phyloP scores from a whole-genome alignment of 2,113 vertebrate species.

The Myrmecobius fasciatus region DNA sequence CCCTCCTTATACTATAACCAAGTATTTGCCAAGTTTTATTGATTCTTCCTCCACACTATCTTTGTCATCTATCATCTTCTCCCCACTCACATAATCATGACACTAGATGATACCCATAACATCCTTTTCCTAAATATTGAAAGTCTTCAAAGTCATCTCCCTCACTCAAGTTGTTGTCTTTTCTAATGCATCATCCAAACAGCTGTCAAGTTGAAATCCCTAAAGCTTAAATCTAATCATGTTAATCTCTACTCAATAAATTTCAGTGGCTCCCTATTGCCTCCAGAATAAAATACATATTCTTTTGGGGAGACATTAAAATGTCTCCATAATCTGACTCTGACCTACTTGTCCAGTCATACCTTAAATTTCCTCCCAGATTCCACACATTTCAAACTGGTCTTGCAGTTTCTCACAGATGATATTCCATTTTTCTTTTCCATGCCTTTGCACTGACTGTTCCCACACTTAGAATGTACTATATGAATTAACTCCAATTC shows the following conservation, averaged over 20 bases:
- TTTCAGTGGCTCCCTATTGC: background rate
- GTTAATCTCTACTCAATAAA: background rate
- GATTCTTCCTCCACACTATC: background rate
- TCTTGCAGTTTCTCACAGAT: background rate
- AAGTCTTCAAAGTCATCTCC: background rate
- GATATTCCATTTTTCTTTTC: background rate
- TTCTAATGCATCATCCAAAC: background rate
- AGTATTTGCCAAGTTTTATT: background rate
- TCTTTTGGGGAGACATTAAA: background rate
- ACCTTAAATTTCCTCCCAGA: background rate
- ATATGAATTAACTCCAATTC: background rate
- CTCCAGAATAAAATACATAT: background rate
- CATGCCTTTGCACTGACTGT: background rate
- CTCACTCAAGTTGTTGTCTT: background rate
- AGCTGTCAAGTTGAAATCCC: background rate
- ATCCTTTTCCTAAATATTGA: background rate
- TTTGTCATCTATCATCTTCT: background rate
- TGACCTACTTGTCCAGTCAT: background rate
- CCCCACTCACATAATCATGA: background rate
- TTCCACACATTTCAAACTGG: background rate
- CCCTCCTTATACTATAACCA: background rate
- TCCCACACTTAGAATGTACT: background rate
- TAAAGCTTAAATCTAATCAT: background rate
- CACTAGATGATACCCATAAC: background rate
- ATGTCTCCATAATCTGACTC: background rate